A percentile compares a stretch with the other conserved stretches of the same genome.
These are phyloP conservation scores for Sorex araneus DNA, from an alignment of 2,113 vertebrate species.

Conservation along the genomic window DNA sequence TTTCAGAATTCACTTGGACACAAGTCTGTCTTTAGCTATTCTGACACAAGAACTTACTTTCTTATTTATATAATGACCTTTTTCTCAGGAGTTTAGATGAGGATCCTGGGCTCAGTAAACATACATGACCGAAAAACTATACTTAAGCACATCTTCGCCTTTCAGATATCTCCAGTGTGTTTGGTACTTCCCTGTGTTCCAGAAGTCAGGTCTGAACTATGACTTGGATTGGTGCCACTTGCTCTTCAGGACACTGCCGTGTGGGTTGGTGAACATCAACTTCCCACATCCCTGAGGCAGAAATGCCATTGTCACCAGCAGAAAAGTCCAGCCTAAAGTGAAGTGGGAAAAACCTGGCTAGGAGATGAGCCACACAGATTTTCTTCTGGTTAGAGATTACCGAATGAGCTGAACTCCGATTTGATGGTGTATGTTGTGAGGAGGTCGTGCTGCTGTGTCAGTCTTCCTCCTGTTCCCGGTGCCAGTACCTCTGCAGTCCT, in stretches of 20 bases:
- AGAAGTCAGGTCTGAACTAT: not conserved
- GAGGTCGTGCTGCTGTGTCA: fast-evolving
- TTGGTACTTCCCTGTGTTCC: not conserved
- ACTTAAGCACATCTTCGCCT: not conserved
- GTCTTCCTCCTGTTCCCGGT: too few relatives aligned
- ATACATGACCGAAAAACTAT: not conserved
- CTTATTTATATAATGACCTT: not conserved
- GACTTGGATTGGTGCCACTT: too few relatives aligned
- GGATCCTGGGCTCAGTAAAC: too few relatives aligned
- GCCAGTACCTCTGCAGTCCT: not conserved
- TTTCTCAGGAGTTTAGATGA: not conserved
- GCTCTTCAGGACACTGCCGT: fast-evolving
- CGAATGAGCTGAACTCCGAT: not conserved
- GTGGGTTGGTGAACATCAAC: fast-evolving
- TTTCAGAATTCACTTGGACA: not conserved
- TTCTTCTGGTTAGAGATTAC: not conserved
- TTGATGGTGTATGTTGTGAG: too few relatives aligned
- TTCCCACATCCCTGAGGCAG: not conserved
- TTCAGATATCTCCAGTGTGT: not conserved
- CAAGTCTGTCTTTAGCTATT: not conserved
- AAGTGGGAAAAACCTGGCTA: not conserved
- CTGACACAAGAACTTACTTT: fast-evolving
- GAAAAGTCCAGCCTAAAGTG: not conserved
- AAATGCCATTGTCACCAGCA: not conserved
- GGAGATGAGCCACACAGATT: not conserved